Evolutionary conservation across 2,113 vertebrate genomes (phyloP), one percentile per base, ranked within the genome.

Genomic region (Shinisaurus crocodilurus): DNA sequence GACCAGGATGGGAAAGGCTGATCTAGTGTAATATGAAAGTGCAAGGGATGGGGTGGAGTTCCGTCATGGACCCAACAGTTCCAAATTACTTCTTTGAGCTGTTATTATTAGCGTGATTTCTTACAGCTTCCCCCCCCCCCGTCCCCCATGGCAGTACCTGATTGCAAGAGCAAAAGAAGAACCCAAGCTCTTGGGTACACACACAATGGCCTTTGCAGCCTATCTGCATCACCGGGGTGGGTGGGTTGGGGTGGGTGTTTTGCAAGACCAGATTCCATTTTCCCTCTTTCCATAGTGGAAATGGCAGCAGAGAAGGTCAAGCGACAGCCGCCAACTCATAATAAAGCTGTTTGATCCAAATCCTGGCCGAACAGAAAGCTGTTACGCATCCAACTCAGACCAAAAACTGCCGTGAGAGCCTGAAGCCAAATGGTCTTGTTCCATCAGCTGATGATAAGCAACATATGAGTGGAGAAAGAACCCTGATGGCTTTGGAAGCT

Each of bases 381-480:
- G 45, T 13, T 25, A 8, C 1, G 3, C 20, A 5, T 25, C 13
- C 91, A 88, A 1, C 29, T 23, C 29, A 48, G 76, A 0, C 25
- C 72, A 0, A 85, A 0, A 86, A 92, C 1, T 29, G 81, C 37
- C 48, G 23, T 8, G 27, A 82, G 87, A 87, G 76, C 3, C 45
- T 4, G 48, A 88, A 82, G 50, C 86, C 57, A 82, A 1, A 0
- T 0, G 1, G n/a, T 45, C 82, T n/a, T 9, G 90, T 45, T 16
- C 34, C 89, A 92, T 77, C 88, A 90, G 86, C 82, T 57, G 72
- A 90, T 87, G 77, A 50, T 65, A 6, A 74, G 67, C 92, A 80
- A 77, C 82, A 87, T 37, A 76, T 75, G 40, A 43, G 43, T 29
- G 25, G 75, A 0, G n/a, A n/a, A 74, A 82, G 1, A 60, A 45